Evolutionary conservation across 2,113 vertebrate species (phyloP).

Genomic region (Periophthalmus modestus): DNA sequence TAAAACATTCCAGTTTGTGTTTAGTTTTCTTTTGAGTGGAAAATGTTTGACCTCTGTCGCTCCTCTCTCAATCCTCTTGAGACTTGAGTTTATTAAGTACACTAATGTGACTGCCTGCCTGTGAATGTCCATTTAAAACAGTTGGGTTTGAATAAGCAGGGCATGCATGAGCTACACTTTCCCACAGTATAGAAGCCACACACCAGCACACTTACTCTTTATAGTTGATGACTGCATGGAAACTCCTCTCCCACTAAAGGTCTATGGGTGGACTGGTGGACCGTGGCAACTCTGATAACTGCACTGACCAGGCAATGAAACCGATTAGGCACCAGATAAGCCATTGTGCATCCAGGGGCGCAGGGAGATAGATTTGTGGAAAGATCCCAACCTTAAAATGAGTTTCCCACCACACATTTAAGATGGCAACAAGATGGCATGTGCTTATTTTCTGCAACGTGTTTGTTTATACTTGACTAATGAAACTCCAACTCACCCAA

Average conservation of each 20-base stretch:
- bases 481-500: neutral
- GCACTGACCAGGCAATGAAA: slow-evolving; percentile 61
- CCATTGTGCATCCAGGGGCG: slow-evolving; percentile 57
- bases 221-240: slow-evolving; percentile 73
- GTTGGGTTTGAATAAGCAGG: slow-evolving; percentile 73
- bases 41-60: slow-evolving; percentile 67
- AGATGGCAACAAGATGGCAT: slow-evolving; percentile 3
- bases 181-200: slow-evolving; percentile 74
- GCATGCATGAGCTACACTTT: slow-evolving; percentile 74
- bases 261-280: slow-evolving; percentile 64
- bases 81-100: slow-evolving; percentile 65
- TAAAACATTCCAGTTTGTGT: slow-evolving; percentile 40
- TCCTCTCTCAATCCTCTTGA: slow-evolving; percentile 72
- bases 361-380: slow-evolving; percentile 33
- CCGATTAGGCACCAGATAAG: slow-evolving; percentile 65
- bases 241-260: slow-evolving; percentile 69
- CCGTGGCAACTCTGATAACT: slow-evolving; percentile 69
- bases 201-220: slow-evolving; percentile 64
- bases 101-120: slow-evolving; percentile 66
- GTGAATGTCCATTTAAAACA: slow-evolving; percentile 76
- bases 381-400: slow-evolving; percentile 36
- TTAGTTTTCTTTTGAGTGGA: slow-evolving; percentile 68
- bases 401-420: slow-evolving; percentile 15
- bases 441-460: slow-evolving; percentile 4
- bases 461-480: neutral